Evolutionary conservation across 1,140 invertebrate genomes (phyloP).

Genomic region (Drosophila neocordata): DNA sequence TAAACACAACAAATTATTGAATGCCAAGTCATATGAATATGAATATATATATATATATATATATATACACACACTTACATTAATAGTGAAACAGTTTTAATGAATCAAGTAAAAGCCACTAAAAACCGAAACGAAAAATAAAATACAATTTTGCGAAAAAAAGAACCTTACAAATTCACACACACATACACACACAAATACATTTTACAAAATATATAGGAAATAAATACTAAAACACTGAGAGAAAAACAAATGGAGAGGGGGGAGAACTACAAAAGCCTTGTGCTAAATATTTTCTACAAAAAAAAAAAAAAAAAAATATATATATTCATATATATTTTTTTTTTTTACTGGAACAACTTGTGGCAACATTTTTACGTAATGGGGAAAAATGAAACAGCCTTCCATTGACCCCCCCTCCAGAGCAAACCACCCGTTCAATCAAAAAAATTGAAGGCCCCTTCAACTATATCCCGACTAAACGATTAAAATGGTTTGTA

Average conservation of each 20-base stretch:
- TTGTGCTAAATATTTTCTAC: slow-evolving; percentile 40
- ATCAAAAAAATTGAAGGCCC: background rate
- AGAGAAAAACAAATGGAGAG: background rate
- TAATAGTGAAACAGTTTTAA: slow-evolving; percentile 28
- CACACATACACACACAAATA: slow-evolving; percentile 31
- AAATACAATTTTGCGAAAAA: slow-evolving; percentile 51
- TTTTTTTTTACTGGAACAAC: slow-evolving; percentile 11
- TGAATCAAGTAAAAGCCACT: slow-evolving; percentile 10
- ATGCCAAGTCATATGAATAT: slow-evolving; percentile 58
- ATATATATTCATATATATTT: slow-evolving; percentile 9
- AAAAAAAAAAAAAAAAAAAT: background rate
- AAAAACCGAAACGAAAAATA: slow-evolving; percentile 46
- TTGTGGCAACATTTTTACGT: background rate
- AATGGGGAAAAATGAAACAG: no score
- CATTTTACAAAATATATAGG: slow-evolving; percentile 29
- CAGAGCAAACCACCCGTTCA: background rate
- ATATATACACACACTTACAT: background rate
- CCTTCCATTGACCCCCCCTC: background rate
- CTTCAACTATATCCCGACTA: no score
- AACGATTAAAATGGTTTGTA: slow-evolving; percentile 17
- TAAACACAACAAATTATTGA: slow-evolving; percentile 32
- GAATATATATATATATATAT: slow-evolving; percentile 8
- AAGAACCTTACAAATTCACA: slow-evolving; percentile 28
- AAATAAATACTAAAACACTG: slow-evolving; percentile 31
- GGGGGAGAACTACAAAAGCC: slow-evolving; percentile 13